These are phyloP conservation scores for Cheilosia grossa DNA, from an alignment of 2,888 invertebrate genomes.

Conservation along the genomic window DNA sequence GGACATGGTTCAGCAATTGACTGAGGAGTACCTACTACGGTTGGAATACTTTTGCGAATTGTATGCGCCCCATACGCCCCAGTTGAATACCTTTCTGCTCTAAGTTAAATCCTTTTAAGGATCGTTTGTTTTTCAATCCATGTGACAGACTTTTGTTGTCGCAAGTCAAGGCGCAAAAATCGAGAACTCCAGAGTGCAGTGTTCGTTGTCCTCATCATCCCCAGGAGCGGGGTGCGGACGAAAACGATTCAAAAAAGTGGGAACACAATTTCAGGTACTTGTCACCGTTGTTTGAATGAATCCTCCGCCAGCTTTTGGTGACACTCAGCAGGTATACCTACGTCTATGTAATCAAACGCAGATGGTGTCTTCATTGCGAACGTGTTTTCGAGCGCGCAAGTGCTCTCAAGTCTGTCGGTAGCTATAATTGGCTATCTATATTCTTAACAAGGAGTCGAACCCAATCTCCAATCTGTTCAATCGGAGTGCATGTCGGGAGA, in stretches of 20 bases:
- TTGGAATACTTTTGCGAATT: slow-evolving; percentile 63
- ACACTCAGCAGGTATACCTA: slow-evolving; percentile 12
- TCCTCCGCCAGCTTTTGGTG: slow-evolving; percentile 31
- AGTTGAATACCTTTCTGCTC: slow-evolving; percentile 60
- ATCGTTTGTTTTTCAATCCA: slow-evolving; percentile 71
- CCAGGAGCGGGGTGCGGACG: slow-evolving; percentile 4
- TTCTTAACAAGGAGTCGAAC: background rate
- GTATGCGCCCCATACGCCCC: slow-evolving; percentile 27
- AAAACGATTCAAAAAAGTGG: slow-evolving; percentile 49
- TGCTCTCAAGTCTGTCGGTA: slow-evolving; percentile 50
- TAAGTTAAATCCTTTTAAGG: slow-evolving; percentile 73
- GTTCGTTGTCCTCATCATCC: slow-evolving; percentile 3
- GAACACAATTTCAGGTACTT: slow-evolving; percentile 68
- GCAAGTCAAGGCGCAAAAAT: slow-evolving; percentile 15
- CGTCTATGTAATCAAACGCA: slow-evolving; percentile 69
- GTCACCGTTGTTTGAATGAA: slow-evolving; percentile 67
- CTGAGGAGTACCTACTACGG: slow-evolving; percentile 51
- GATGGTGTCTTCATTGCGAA: slow-evolving; percentile 39
- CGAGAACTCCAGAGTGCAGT: background rate
- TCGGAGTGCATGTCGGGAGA: slow-evolving; percentile 2
- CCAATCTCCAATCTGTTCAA: slow-evolving; percentile 19
- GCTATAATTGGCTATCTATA: slow-evolving; percentile 53
- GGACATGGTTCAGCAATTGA: slow-evolving; percentile 66
- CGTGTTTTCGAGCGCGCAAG: slow-evolving; percentile 27
- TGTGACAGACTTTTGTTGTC: slow-evolving; percentile 69